A percentile compares a stretch with the other conserved stretches of the same genome.
phyloP scores from a whole-genome alignment of 2,888 invertebrate species.

The Drosophila neotestacea region DNA sequence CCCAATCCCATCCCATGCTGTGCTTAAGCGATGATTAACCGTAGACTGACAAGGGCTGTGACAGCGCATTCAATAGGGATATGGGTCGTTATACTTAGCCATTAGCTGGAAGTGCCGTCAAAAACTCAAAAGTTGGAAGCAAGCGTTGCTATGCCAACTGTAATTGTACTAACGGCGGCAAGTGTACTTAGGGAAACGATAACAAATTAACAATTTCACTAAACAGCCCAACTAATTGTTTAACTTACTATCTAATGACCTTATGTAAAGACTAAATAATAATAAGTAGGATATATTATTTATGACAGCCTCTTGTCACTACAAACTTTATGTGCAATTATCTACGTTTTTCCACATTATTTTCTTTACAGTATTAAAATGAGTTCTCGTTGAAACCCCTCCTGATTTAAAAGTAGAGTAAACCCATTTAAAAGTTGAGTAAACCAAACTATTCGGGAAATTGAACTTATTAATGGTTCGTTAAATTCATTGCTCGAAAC shows the following conservation, averaged over 20 bases:
- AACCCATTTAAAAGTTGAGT: too few relatives aligned
- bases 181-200: conserved; percentile 25
- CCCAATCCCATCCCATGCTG: conserved; percentile 56
- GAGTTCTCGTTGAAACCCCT: too few relatives aligned
- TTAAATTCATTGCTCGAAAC: too few relatives aligned
- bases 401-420: too few relatives aligned
- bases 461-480: too few relatives aligned
- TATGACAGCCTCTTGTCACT: too few relatives aligned
- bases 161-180: conserved; percentile 16
- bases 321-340: too few relatives aligned
- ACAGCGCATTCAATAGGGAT: conserved; percentile 18
- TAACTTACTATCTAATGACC: background rate
- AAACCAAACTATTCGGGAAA: too few relatives aligned
- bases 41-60: conserved; percentile 55
- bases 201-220: conserved; percentile 14
- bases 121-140: conserved; percentile 8
- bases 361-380: too few relatives aligned
- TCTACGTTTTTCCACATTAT: too few relatives aligned
- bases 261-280: too few relatives aligned
- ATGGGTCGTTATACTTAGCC: conserved; percentile 29
- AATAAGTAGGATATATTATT: background rate
- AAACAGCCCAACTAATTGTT: background rate
- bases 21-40: conserved; percentile 71
- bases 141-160: conserved; percentile 24
- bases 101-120: conserved; percentile 6